phyloP scores from a whole-genome alignment of 1,140 invertebrate species.

The Apis florea region DNA sequence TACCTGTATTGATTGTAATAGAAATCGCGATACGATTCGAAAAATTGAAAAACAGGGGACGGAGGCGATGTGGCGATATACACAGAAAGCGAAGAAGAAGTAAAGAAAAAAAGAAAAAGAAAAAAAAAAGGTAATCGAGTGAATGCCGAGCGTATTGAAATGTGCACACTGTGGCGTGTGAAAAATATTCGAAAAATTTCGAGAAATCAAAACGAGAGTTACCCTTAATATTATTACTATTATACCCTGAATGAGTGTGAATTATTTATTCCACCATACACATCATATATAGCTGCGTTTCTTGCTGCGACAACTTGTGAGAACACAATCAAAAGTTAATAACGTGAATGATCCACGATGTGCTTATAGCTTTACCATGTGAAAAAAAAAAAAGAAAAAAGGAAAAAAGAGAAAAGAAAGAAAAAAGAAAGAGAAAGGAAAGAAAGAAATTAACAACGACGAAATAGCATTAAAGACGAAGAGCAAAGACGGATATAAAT shows the following conservation, averaged over 20 bases:
- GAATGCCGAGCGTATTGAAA: not conserved
- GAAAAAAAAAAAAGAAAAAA: no score
- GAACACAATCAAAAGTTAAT: slow-evolving; percentile 34
- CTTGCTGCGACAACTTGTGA: slow-evolving; percentile 27
- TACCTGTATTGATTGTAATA: no score
- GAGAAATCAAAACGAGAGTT: slow-evolving; percentile 4
- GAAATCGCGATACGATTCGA: not conserved
- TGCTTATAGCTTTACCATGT: slow-evolving; percentile 19
- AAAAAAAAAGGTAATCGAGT: not conserved
- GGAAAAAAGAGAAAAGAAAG: no score
- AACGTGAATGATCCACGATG: slow-evolving; percentile 30
- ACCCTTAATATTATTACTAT: not conserved
- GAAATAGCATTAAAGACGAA: slow-evolving; percentile 48
- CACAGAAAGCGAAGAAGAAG: slow-evolving; percentile 34
- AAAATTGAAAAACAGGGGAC: not conserved
- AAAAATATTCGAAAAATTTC: not conserved
- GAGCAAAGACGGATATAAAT: slow-evolving; percentile 51
- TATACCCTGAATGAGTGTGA: not conserved
- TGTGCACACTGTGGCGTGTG: not conserved
- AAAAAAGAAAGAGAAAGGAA: no score
- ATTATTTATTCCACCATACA: not conserved
- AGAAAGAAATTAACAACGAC: not conserved
- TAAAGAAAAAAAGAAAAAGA: not conserved
- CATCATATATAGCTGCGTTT: not conserved
- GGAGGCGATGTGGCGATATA: not conserved